A percentile compares a stretch with the other conserved stretches of the same genome.
Conservation (phyloP, 1,140 invertebrate species). For the Phthorimaea operculella region DNA sequence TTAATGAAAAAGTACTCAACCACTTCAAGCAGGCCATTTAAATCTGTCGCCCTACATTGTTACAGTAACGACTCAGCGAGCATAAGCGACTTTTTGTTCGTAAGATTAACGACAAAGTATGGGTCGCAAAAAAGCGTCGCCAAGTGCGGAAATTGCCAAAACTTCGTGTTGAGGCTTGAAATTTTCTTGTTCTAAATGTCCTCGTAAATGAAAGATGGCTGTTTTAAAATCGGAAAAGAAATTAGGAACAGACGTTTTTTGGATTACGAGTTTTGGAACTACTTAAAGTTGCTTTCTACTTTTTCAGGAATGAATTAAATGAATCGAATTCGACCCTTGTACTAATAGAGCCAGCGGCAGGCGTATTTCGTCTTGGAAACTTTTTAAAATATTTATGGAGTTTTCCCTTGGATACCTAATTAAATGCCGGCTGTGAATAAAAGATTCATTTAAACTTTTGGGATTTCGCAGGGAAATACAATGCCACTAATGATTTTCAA, state of each 20-base stretch:
- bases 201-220: slow-evolving; percentile 64
- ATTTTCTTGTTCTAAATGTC: slow-evolving; percentile 63
- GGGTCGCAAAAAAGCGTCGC: slow-evolving; percentile 56
- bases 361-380: not conserved
- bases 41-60: slow-evolving; percentile 52
- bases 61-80: slow-evolving; percentile 41
- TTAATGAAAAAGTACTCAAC: not conserved
- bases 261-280: slow-evolving; percentile 55
- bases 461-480: not conserved
- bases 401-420: not conserved
- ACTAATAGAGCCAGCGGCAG: not conserved
- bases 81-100: slow-evolving; percentile 56
- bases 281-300: slow-evolving; percentile 33
- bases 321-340: not conserved
- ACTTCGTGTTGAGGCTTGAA: slow-evolving; percentile 60
- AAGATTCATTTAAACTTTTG: not conserved
- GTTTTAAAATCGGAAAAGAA: slow-evolving; percentile 64
- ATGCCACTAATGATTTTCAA: too few species aligned
- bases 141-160: slow-evolving; percentile 62
- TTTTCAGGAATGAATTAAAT: slow-evolving; percentile 18
- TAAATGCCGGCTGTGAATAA: not conserved
- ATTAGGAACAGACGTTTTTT: slow-evolving; percentile 63
- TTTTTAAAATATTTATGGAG: slow-evolving; percentile 4
- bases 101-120: slow-evolving; percentile 61
- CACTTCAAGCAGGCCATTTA: slow-evolving; percentile 30